Evolutionary conservation across 2,113 vertebrate species (phyloP).

Genomic region (Platycercus adscitus): DNA sequence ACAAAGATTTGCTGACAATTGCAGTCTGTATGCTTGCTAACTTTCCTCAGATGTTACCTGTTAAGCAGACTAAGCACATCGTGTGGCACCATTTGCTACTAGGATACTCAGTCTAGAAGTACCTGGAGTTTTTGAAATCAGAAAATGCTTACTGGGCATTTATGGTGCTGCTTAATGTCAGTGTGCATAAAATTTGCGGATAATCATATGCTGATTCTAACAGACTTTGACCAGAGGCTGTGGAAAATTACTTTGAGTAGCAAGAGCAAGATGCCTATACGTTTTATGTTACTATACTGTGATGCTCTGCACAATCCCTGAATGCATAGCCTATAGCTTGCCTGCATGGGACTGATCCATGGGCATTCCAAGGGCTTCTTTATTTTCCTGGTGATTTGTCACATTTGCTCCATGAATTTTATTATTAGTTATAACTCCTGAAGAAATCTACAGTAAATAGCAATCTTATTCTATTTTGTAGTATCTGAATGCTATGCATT

Average conservation of each 20-base stretch:
- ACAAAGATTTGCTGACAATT: not conserved
- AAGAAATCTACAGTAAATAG: not conserved
- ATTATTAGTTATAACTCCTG: not conserved
- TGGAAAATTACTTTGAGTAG: not conserved
- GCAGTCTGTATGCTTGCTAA: not conserved
- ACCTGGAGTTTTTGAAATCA: not conserved
- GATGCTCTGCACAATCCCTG: not conserved
- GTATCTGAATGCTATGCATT: not conserved
- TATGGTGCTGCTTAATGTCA: not conserved
- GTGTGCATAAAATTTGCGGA: not conserved
- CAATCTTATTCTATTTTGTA: not conserved
- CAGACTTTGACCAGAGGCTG: not conserved
- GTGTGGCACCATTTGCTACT: not conserved
- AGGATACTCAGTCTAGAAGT: not conserved
- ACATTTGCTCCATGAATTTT: not conserved
- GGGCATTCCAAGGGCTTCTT: not conserved
- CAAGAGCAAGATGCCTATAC: not conserved
- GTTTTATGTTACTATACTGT: not conserved
- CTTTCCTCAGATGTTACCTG: not conserved
- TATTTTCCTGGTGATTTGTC: not conserved
- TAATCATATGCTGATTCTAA: not conserved
- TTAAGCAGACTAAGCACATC: not conserved
- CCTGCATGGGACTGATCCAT: not conserved
- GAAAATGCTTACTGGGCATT: not conserved
- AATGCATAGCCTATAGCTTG: not conserved